Evolutionary conservation across 2,888 invertebrate species (phyloP), one percentile per base, ranked within the genome.

Genomic region (Papilio demoleus): DNA sequence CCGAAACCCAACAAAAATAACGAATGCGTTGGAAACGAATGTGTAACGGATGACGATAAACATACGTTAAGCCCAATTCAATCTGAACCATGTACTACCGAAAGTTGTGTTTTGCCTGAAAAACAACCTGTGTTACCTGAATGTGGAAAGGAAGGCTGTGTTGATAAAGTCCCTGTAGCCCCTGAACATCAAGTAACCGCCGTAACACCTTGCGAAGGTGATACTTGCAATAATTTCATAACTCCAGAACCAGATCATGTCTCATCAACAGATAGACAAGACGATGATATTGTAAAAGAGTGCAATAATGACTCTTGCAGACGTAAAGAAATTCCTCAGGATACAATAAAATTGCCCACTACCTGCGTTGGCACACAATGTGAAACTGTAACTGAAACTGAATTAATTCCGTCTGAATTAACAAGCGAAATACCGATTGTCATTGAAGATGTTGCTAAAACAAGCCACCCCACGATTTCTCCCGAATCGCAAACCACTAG

Each of bases 1-100:
- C 86, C 91, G n/a, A 74, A 81, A 50, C 75, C 79, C 50, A 71
- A 80, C 34, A 76, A 81, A 38, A 69, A 78, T 22, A 74, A 78
- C 68, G 83, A 85, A 71, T 91, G 90, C 70, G 76, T 79, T 68
- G 88, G 85, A 68, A 84, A 85, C 60, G 81, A 88, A 74, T 91
- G 90, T 75, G 75, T 80, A 73, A 69, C 79, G 56, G 76, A 59
- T 60, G 77, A 81, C 72, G 79, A 82, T 64, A 78, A 81, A 53
- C 77, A 82, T 75, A 73, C 77, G 42, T 64, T 9, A 47, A 36
- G 19, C 24, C 45, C 63, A 11, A 71, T 61, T 50, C 62, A 68
- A 19, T 36, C 77, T 61, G 72, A 75, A 70, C 50, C 65, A 66
- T 84, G 85, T 68, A 70, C 75, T 66, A 76, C 80, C 66, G 78